Evolutionary conservation across 92 coral and sea anemone genomes (phyloP), one percentile per base, ranked within the genome.

Genomic region (Galaxea fascicularis): DNA sequence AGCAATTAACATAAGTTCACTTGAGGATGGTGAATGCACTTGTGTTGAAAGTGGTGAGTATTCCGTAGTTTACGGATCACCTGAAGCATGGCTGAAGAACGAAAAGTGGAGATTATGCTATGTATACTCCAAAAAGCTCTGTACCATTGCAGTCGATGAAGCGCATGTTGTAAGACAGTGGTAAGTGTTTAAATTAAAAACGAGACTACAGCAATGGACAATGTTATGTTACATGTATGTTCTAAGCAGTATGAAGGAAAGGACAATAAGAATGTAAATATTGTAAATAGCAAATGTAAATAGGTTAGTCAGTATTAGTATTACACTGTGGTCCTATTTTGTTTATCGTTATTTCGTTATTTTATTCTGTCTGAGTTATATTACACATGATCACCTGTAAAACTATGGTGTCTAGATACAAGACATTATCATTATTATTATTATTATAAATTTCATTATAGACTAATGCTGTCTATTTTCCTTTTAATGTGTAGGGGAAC

Each of bases 141-240:
- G 88, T 82, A 88, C 85, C 73, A 60, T 88, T 28, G 91, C 73
- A 64, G 71, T 88, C 59, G 79, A 88, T 52, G 88, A 88, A 83
- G 88, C 88, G n/a, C 91, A 88, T 76, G 91, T 88, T 54, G 67
- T 60, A 46, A 53, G 68, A n/a, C n/a, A n/a, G n/a, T n/a, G n/a
- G n/a, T n/a, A n/a, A n/a, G n/a, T 57, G 30, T 76, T 17, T 11
- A 13, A 41, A 57, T 45, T n/a, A 76, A 53, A 44, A 21, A 46
- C 65, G 67, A 25, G 51, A 53, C 27, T 76, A 21, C 67, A 65
- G 39, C 21, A 65, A 16, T 65, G 71, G 21, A 65, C 39, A 27
- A 65, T 56, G 62, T 56, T 7, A 56, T 56, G 17, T 56, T 56
- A 56, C 62, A 56, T 56, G 62, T 56, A 56, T 56, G 62, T 56